A percentile compares a stretch with the other conserved stretches of the same genome.
Conservation (phyloP, 2,797 vertebrate species). For the Paratrypauchen microcephalus region DNA sequence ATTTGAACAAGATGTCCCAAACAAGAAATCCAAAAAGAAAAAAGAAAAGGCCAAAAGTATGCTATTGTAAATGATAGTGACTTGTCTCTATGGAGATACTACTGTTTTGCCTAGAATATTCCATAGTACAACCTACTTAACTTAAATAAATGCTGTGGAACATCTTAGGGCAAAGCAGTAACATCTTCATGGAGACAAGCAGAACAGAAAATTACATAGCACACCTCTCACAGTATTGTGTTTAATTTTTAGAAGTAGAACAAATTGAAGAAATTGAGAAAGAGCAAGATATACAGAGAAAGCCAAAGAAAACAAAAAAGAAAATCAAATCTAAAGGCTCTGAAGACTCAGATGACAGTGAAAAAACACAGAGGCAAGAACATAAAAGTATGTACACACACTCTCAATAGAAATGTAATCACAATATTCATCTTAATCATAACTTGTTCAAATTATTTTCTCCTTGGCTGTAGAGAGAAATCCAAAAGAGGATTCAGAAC, state of each 20-base stretch:
- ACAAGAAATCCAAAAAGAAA: constrained; percentile 66
- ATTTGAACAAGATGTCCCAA: constrained; percentile 31
- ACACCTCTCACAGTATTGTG: background rate
- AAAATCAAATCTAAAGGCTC: constrained; percentile 44
- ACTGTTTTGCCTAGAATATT: too few species aligned
- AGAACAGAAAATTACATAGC: too few species aligned
- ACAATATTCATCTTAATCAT: background rate
- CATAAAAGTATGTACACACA: constrained; percentile 50
- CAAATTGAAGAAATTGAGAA: constrained; percentile 44
- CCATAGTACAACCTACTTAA: too few species aligned
- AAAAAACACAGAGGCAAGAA: constrained; percentile 56
- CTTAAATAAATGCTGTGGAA: too few species aligned
- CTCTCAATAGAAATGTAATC: background rate
- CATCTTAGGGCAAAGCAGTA: too few species aligned
- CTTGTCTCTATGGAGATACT: too few species aligned
- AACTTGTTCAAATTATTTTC: background rate
- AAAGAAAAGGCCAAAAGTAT: constrained; percentile 67
- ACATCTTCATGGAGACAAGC: too few species aligned
- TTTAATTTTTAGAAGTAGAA: constrained; percentile 49
- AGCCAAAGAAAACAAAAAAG: constrained; percentile 60
- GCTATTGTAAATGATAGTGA: constrained; percentile 6
- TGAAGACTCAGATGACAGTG: constrained; percentile 48
- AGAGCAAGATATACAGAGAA: constrained; percentile 57
- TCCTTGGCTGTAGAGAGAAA: constrained; percentile 54
- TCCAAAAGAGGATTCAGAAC: constrained; percentile 28